Conservation (phyloP, 2,797 vertebrate species). For the Lates japonicus region DNA sequence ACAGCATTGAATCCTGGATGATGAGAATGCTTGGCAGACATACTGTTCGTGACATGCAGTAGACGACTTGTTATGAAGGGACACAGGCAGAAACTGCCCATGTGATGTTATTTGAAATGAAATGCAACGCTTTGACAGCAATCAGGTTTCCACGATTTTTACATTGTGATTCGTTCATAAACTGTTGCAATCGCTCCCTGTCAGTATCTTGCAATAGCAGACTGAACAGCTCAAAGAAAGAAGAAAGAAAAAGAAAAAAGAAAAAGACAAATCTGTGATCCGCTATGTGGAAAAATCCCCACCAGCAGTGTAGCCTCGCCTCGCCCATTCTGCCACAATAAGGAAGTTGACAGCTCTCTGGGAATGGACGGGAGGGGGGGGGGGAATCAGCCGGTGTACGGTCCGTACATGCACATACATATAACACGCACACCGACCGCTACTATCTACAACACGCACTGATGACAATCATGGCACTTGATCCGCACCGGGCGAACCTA, state of each 20-base stretch:
- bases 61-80: not conserved
- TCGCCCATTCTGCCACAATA: constrained; percentile 71
- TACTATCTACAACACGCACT: constrained; percentile 24
- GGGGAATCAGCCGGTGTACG: constrained; percentile 57
- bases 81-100: not conserved
- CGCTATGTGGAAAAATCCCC: constrained; percentile 20
- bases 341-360: constrained; percentile 82
- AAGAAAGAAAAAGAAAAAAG: not conserved
- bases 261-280: constrained; percentile 13
- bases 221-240: not conserved
- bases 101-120: constrained; percentile 2
- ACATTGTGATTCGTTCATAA: not conserved
- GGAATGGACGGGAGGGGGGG: constrained; percentile 32
- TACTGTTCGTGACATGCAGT: not conserved
- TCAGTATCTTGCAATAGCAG: not conserved
- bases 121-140: constrained; percentile 38
- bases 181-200: not conserved
- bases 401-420: not conserved
- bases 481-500: constrained; percentile 58
- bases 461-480: constrained; percentile 52
- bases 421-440: constrained; percentile 11
- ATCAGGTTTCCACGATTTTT: not conserved
- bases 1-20: not conserved
- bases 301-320: constrained; percentile 44
- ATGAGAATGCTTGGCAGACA: constrained; percentile 5